Base-by-base conservation (phyloP, 1,140 invertebrate genomes). In the Drosophila nasuta region DNA sequence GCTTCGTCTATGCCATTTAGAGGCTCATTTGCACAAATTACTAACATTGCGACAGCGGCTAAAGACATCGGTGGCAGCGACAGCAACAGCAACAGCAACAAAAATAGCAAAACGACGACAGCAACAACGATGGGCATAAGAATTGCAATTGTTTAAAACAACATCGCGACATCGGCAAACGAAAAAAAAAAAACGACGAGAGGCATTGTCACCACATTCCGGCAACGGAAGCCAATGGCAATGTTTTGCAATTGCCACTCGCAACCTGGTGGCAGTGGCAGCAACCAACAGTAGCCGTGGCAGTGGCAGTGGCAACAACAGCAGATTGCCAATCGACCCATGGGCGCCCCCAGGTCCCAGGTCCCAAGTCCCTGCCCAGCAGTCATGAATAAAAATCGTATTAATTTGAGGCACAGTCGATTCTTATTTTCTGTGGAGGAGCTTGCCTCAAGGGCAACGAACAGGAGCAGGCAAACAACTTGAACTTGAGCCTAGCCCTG, bases 11-110 rank as follows among this genome's bases (percentile, higher is more conserved):
- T 67, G 82, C 82, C 72, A 79, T 87, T 87, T 80, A 80, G 80
- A 89, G 83, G 83, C 83, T 87, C 83, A 87, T 87, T 87, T 87
- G 83, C 83, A 87, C 83, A 87, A 87, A 87, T 87, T 87, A 87
- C 83, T 83, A 69, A 75, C 83, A 87, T 88, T 88, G 83, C 83
- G 77, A 87, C 82, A 87, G 77, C 43, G 79, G 51, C 75, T 60
- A 70, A 45, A 48, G 58, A 76, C 68, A 75, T 20, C 51, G 66
- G 54, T 78, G 69, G 66, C 81, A 76, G 72, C 56, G 11, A 15
- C 51, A 56, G 10, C 57, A 41, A n/a, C n/a, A n/a, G 35, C 8
- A 20, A n/a, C 15, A 20, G 20, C 10, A 35, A 3, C 5, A 10
- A 11, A 8, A 15, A 7, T 20, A 46, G 64, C 3, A n/a, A 33